Evolutionary conservation across 2,113 vertebrate genomes (phyloP), one percentile per base, ranked within the genome.

Genomic region (Eleginops maclovinus): DNA sequence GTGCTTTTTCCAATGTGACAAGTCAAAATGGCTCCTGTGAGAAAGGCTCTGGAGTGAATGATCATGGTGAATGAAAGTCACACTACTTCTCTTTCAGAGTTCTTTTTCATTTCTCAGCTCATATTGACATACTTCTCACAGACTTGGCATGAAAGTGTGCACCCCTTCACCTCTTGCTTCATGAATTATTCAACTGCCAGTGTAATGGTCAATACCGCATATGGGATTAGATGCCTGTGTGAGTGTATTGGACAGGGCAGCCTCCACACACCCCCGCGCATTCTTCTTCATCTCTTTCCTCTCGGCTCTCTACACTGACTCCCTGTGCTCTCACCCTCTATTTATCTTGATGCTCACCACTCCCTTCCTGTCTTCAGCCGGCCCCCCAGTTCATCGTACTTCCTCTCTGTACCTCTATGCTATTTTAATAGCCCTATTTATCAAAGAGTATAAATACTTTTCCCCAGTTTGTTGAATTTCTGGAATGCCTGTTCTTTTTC

Each of bases 101-200:
- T 76, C 69, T 77, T 44, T 56, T 64, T 56, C 40, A 69, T 72
- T 74, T 81, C 56, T 86, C 74, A 66, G 51, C 19, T 36, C 59
- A 40, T 78, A 85, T 75, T 72, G 70, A 76, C 65, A 59, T 56
- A 44, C 76, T 79, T 72, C 50, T 59, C 70, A 72, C 40, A 68
- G 64, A 47, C 56, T n/a, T 67, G 21, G 51, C 77, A 79, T 77
- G 69, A 77, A 77, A 83, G 66, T 43, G 44, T 79, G 75, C 72
- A 72, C 82, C 51, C 80, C 36, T 72, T 49, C 15, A 67, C 28
- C n/a, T 73, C 65, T 17, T 44, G 28, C 80, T 79, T 73, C 69
- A 87, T 91, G 79, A 82, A 91, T 91, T 84, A 91, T 91, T 91
- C 79, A 90, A 22, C 58, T 54, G 60, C 71, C 83, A 88, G 77